Percentiles rank a stretch among this genome's conserved stretches.
These are phyloP conservation scores for Papilio elwesi DNA, from an alignment of 2,888 invertebrate genomes.

Conservation along the genomic window DNA sequence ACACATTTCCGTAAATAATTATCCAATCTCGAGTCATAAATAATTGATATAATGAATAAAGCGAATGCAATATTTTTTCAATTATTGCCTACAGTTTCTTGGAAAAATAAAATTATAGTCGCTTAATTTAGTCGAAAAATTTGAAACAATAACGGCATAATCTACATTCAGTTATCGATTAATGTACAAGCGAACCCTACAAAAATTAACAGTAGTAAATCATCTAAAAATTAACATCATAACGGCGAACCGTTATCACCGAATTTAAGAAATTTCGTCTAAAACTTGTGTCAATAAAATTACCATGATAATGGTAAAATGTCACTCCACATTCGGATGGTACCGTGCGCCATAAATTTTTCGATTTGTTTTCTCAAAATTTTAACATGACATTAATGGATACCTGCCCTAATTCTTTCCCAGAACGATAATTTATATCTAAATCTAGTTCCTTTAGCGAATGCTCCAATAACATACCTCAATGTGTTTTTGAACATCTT, in stretches of 20 bases:
- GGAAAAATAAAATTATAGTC: too few species aligned
- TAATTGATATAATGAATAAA: too few species aligned
- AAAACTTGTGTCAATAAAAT: conserved; percentile 53
- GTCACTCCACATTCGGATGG: conserved; percentile 56
- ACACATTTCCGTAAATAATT: too few species aligned
- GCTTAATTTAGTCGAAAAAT: too few species aligned
- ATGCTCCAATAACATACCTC: conserved; percentile 25
- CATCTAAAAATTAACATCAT: conserved; percentile 3
- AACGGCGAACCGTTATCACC: conserved; percentile 28
- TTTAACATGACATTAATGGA: conserved; percentile 44
- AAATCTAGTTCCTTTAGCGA: conserved; percentile 38
- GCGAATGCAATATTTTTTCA: too few species aligned
- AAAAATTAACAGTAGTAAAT: conserved; percentile 20
- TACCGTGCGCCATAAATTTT: conserved; percentile 50
- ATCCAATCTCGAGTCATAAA: too few species aligned
- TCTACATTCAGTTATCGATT: neutral
- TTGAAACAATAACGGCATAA: too few species aligned
- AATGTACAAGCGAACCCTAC: neutral
- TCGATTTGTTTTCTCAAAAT: conserved; percentile 46
- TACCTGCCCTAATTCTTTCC: conserved; percentile 37
- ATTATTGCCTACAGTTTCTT: too few species aligned
- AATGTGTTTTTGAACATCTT: conserved; percentile 30
- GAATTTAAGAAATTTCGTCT: conserved; percentile 28
- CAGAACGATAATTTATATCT: conserved; percentile 37
- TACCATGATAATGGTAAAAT: conserved; percentile 61